phyloP scores from a whole-genome alignment of 2,888 invertebrate genomes.

The Zaprionus bogoriensis region DNA sequence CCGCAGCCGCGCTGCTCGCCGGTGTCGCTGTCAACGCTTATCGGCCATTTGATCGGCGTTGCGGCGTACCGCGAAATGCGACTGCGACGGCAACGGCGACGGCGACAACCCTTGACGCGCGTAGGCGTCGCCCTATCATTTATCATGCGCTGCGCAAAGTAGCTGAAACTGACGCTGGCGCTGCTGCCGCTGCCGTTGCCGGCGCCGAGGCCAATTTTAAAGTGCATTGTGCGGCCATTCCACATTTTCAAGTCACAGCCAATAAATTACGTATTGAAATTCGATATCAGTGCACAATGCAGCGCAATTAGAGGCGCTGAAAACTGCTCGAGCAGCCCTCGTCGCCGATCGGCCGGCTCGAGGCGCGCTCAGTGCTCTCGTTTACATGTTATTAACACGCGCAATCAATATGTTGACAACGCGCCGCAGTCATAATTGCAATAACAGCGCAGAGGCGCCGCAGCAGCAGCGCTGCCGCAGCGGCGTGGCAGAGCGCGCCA shows the following conservation, averaged over 20 bases:
- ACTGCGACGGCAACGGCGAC: conserved; percentile 36
- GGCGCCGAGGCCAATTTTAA: conserved; percentile 46
- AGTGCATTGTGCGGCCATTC: conserved; percentile 46
- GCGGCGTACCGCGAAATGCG: conserved; percentile 68
- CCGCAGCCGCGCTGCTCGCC: conserved; percentile 53
- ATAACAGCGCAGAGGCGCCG: conserved; percentile 23
- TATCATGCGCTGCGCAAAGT: conserved; percentile 58
- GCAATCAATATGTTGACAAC: conserved; percentile 68
- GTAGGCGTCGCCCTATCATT: conserved; percentile 71
- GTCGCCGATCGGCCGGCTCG: neutral
- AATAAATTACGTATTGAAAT: conserved; percentile 65
- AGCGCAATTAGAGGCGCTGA: conserved; percentile 56
- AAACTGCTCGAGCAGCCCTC: conserved; percentile 8
- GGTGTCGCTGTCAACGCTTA: conserved; percentile 58
- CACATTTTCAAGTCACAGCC: conserved; percentile 48
- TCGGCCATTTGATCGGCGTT: conserved; percentile 73
- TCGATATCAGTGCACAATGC: conserved; percentile 66
- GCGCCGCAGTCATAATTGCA: conserved; percentile 55
- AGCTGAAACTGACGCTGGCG: conserved; percentile 8
- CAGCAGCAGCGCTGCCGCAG: conserved; percentile 14
- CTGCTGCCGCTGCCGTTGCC: neutral
- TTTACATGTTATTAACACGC: conserved; percentile 43
- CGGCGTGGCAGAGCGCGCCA: neutral
- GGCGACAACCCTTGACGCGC: conserved; percentile 67
- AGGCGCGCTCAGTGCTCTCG: neutral